Conservation (phyloP, 2,888 invertebrate genomes). For the Rhagium mordax region DNA sequence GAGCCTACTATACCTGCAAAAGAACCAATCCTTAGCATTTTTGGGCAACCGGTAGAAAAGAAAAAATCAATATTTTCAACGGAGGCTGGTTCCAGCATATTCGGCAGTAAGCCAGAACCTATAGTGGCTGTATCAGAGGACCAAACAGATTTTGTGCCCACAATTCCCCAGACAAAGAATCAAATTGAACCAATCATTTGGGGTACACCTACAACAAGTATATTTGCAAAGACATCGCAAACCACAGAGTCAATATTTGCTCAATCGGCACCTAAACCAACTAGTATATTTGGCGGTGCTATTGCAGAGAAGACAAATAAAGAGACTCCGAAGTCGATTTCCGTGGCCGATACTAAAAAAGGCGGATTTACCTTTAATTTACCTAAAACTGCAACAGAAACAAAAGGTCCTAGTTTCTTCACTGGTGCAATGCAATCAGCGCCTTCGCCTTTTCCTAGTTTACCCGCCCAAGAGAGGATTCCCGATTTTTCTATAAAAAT, state of each 20-base stretch:
- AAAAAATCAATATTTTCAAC: not conserved
- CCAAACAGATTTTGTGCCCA: not conserved
- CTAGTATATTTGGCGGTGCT: conserved; percentile 32
- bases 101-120: not conserved
- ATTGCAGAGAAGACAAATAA: not conserved
- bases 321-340: not conserved
- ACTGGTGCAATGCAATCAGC: not conserved
- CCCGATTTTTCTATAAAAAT: not conserved
- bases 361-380: conserved; percentile 53
- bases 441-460: not conserved
- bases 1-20: not conserved
- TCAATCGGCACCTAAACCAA: not conserved
- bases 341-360: conserved; percentile 40
- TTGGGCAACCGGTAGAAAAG: conserved; percentile 1
- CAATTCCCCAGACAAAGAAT: not conserved
- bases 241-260: not conserved
- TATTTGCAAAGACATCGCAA: conserved; percentile 12
- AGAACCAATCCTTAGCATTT: conserved; percentile 27
- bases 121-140: not conserved
- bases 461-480: not conserved
- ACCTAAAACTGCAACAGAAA: conserved; percentile 30
- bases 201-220: not conserved
- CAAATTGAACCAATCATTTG: conserved; percentile 2
- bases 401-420: conserved; percentile 16
- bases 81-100: not conserved